These are phyloP conservation scores for Mimachlamys varia DNA, from an alignment of 2,888 invertebrate genomes.

Conservation along the genomic window DNA sequence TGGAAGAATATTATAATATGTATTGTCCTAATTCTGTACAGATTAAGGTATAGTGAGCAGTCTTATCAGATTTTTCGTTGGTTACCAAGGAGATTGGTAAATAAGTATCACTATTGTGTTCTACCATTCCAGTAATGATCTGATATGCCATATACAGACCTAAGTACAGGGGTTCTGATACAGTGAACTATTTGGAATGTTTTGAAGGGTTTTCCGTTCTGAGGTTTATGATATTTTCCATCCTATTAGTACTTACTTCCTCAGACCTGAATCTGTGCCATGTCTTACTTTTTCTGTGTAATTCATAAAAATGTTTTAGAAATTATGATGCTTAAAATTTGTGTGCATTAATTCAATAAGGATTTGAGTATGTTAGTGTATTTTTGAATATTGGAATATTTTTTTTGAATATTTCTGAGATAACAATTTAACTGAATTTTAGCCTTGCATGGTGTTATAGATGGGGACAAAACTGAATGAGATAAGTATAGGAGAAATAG, in stretches of 20 bases:
- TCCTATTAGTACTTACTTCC: neutral
- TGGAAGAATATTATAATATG: neutral
- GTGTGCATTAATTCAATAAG: no score
- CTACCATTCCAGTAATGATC: neutral
- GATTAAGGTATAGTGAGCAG: neutral
- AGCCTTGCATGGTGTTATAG: no score
- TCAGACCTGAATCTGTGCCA: neutral
- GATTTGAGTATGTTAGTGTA: no score
- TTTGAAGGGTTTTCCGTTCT: neutral
- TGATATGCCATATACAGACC: neutral
- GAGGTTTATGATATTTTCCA: neutral
- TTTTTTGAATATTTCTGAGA: no score
- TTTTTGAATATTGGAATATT: no score
- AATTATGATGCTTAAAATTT: neutral
- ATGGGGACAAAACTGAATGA: no score
- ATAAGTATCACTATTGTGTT: neutral
- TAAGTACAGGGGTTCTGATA: neutral
- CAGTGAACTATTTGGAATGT: neutral
- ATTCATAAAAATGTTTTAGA: neutral
- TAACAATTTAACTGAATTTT: no score
- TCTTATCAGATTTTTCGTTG: neutral
- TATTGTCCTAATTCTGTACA: neutral
- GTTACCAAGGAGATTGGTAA: slow-evolving; percentile 15
- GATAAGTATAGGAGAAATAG: no score
- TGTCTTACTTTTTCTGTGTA: neutral